Conservation (phyloP, 2,113 vertebrate genomes). For the Thunnus thynnus region DNA sequence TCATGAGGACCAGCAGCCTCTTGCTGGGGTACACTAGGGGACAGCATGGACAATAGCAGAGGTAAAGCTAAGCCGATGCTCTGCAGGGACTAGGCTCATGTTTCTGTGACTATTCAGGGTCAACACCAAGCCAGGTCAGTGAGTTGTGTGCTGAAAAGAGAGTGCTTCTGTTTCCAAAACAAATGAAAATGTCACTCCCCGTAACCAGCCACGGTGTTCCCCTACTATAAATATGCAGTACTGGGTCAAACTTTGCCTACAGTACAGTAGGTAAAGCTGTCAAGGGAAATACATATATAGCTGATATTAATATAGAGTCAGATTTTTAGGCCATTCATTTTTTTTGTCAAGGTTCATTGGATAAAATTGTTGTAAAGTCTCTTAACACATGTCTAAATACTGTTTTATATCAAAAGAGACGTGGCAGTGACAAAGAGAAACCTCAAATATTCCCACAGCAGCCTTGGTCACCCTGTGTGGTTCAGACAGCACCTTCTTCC, state of each 20-base stretch:
- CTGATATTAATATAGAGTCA: not conserved
- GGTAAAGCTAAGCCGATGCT: slow-evolving; percentile 62
- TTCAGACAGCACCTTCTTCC: not conserved
- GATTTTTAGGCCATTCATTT: not conserved
- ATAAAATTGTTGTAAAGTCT: not conserved
- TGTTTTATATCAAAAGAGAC: not conserved
- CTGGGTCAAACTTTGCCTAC: not conserved
- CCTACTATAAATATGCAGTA: not conserved
- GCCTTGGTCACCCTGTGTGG: slow-evolving; percentile 2
- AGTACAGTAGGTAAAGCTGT: not conserved
- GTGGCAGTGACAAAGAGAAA: not conserved
- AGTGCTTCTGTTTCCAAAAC: slow-evolving; percentile 54
- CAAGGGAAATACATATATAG: too few relatives aligned
- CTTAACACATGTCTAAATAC: not conserved
- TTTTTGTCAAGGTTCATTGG: not conserved
- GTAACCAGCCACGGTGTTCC: slow-evolving; percentile 12
- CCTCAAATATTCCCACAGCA: not conserved
- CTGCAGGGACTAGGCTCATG: slow-evolving; percentile 65
- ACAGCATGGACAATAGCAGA: slow-evolving; percentile 52
- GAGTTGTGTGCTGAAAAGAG: slow-evolving; percentile 53
- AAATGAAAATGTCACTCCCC: slow-evolving; percentile 56
- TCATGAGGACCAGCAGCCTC: slow-evolving; percentile 9
- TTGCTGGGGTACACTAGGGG: slow-evolving; percentile 37
- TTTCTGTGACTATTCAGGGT: slow-evolving; percentile 76
- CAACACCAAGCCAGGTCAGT: slow-evolving; percentile 42